Base-by-base conservation (phyloP, 2,888 invertebrate genomes). In the Spicauda simplicius region DNA sequence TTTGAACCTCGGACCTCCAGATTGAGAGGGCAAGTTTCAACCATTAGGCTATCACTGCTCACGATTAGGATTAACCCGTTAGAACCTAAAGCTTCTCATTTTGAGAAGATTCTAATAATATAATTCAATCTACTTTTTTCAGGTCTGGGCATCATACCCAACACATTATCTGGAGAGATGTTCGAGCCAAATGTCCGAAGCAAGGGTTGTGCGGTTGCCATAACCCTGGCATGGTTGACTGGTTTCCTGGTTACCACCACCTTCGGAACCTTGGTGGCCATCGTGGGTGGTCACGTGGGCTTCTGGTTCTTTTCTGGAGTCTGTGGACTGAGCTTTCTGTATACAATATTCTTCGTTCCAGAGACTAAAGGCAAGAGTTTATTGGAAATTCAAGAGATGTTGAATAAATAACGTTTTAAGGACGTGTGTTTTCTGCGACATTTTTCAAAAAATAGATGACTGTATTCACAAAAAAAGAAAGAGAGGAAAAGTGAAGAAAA, bases 61-160 rank as follows among this genome's bases (percentile, higher is more conserved):
- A n/a, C n/a, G n/a, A n/a, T n/a, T n/a, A n/a, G n/a, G n/a, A n/a
- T n/a, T n/a, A n/a, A n/a, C n/a, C n/a, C n/a, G n/a, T n/a, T n/a
- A n/a, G n/a, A n/a, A n/a, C n/a, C n/a, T n/a, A n/a, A n/a, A n/a
- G n/a, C n/a, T n/a, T n/a, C n/a, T n/a, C n/a, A n/a, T n/a, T n/a
- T n/a, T n/a, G n/a, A n/a, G n/a, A n/a, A n/a, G n/a, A n/a, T n/a
- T n/a, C n/a, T n/a, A n/a, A n/a, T n/a, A n/a, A n/a, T n/a, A n/a
- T n/a, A n/a, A n/a, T n/a, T n/a, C n/a, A n/a, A n/a, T n/a, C n/a
- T n/a, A n/a, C n/a, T 57, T 56, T 52, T 65, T 73, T 0, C 76
- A 84, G 83, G 84, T 37, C 73, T 84, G 0, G 79, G 76, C 0
- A 77, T 79, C 2, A 80, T 85, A 12, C 85, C 85, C 0, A 65